phyloP scores from a whole-genome alignment of 2,888 invertebrate species.

The Euspilapteryx auroguttella region DNA sequence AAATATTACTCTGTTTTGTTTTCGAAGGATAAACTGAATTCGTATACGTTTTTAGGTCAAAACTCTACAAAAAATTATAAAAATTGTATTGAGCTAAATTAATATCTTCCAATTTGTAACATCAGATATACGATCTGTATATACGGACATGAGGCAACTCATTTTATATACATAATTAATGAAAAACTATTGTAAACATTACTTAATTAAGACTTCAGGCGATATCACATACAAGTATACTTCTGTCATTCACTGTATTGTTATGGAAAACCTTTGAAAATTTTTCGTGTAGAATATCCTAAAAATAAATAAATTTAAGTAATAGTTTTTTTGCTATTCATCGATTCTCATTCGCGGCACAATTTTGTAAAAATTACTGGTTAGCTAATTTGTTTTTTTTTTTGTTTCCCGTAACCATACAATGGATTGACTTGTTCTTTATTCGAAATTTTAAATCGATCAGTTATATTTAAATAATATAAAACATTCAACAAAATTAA shows the following conservation, averaged over 20 bases:
- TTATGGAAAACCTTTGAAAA: slow-evolving; percentile 8
- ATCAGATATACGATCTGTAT: slow-evolving; percentile 55
- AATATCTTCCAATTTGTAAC: slow-evolving; percentile 52
- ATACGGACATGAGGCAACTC: slow-evolving; percentile 48
- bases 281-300: slow-evolving; percentile 5
- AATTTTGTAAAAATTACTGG: too few relatives aligned
- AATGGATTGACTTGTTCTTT: not conserved
- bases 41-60: slow-evolving; percentile 81
- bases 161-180: slow-evolving; percentile 54
- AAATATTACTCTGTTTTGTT: slow-evolving; percentile 26
- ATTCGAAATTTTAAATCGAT: slow-evolving; percentile 36
- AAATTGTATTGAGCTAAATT: slow-evolving; percentile 25
- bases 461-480: slow-evolving; percentile 64
- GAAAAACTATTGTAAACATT: slow-evolving; percentile 52
- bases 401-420: too few relatives aligned
- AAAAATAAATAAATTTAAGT: too few relatives aligned
- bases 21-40: slow-evolving; percentile 59
- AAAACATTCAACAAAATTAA: slow-evolving; percentile 66
- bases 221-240: slow-evolving; percentile 21
- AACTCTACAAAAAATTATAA: slow-evolving; percentile 19
- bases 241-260: slow-evolving; percentile 6
- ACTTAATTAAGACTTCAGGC: slow-evolving; percentile 37
- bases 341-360: too few relatives aligned
- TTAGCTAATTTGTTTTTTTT: too few relatives aligned
- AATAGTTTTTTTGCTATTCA: too few relatives aligned